Percentiles rank a stretch among this genome's conserved stretches.
Conservation (phyloP, 1,140 invertebrate genomes). For the Brachionus sp. region DNA sequence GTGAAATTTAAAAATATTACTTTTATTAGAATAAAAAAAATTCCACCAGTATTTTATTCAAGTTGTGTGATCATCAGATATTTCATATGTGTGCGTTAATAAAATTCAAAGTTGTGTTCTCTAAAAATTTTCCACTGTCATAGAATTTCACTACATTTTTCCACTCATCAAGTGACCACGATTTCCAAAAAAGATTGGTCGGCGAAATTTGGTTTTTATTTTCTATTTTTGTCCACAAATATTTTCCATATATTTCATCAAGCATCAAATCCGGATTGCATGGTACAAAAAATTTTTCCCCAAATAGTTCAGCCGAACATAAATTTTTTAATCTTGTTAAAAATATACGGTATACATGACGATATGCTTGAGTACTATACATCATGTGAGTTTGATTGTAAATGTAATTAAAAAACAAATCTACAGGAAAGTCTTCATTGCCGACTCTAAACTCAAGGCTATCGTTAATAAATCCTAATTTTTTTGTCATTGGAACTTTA, state of each 20-base stretch:
- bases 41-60: too few species aligned
- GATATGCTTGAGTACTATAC: not conserved
- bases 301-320: not conserved
- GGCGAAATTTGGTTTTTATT: not conserved
- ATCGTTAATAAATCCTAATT: not conserved
- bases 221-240: not conserved
- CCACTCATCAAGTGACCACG: not conserved
- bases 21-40: too few species aligned
- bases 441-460: not conserved
- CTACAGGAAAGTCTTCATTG: not conserved
- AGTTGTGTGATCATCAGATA: too few species aligned
- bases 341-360: not conserved
- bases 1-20: too few species aligned
- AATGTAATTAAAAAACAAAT: not conserved
- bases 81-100: too few species aligned
- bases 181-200: not conserved
- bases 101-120: too few species aligned
- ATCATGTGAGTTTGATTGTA: not conserved
- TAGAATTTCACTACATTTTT: not conserved
- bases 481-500: not conserved
- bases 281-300: not conserved
- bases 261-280: not conserved
- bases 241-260: not conserved
- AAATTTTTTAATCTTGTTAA: not conserved
- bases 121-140: too few species aligned